A percentile compares a stretch with the other conserved stretches of the same genome.
Evolutionary conservation across 2,888 invertebrate species (phyloP).

Genomic region (Empis livida): DNA sequence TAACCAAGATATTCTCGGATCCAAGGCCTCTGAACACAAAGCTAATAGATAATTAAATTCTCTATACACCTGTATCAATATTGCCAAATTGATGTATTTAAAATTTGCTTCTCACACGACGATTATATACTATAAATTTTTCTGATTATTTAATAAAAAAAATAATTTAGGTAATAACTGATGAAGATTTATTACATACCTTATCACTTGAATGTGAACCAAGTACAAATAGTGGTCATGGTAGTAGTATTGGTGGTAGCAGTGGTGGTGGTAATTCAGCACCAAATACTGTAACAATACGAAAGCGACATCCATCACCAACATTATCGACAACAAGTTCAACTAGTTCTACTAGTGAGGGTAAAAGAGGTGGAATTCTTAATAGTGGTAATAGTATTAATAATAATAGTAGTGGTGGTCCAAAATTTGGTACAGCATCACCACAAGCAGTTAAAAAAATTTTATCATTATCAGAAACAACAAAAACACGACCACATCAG

Average conservation of each 20-base stretch:
- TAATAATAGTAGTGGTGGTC: slow-evolving; percentile 32
- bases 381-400: slow-evolving; percentile 26
- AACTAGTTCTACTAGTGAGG: slow-evolving; percentile 75
- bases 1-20: too few relatives aligned
- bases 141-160: neutral
- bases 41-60: too few relatives aligned
- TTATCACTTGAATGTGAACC: slow-evolving; percentile 85
- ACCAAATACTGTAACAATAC: slow-evolving; percentile 39
- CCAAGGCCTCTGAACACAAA: too few relatives aligned
- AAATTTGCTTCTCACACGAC: too few relatives aligned
- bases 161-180: slow-evolving; percentile 46
- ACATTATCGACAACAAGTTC: slow-evolving; percentile 87
- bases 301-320: slow-evolving; percentile 82
- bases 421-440: slow-evolving; percentile 72
- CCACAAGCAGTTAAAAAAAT: slow-evolving; percentile 96
- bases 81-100: too few relatives aligned
- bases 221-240: slow-evolving; percentile 25
- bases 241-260: slow-evolving; percentile 45
- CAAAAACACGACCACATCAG: slow-evolving; percentile 78
- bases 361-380: slow-evolving; percentile 39
- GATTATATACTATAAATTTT: too few relatives aligned
- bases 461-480: slow-evolving; percentile 77
- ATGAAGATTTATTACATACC: slow-evolving; percentile 79
- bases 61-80: too few relatives aligned
- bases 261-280: slow-evolving; percentile 39